Base-by-base conservation (phyloP, 2,797 vertebrate species). In the Eutrigla gurnardus region DNA sequence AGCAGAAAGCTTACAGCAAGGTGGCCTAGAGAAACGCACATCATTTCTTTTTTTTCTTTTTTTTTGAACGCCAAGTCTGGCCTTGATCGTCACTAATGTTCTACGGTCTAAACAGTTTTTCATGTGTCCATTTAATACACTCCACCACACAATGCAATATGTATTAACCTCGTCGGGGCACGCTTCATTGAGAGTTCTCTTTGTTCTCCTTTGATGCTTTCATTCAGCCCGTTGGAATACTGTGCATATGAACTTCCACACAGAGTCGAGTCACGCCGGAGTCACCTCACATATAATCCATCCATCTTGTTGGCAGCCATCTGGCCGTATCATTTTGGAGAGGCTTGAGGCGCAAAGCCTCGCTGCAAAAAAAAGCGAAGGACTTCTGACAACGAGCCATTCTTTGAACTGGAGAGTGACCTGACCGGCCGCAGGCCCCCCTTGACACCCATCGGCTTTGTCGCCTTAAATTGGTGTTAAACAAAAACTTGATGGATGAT, bases 261-360 rank as follows among this genome's bases (percentile, higher is more conserved):
- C 89, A 76, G 87, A 90, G 89, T 85, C 88, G 86, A 94, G 90
- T 91, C 89, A 81, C 88, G 88, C 89, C 65, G 66, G 89, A 93
- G 90, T 92, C 91, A 89, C 89, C 87, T 90, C 86, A 91, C 91
- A 91, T 94, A 93, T 92, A 93, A 93, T 93, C 92, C 92, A 95
- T 95, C 92, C 92, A 93, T 94, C 93, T 95, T 94, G 87, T 91
- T 95, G 93, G 92, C 93, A 94, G 92, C 93, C 93, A 93, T 93
- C 93, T 94, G 93, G 92, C 80, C 64, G 62, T 82, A 89, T 93
- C 91, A 93, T 93, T 91, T 91, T 72, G 82, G 67, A 86, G 86
- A 82, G 82, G 81, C 79, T 25, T 67, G 78, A 83, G 79, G 78
- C 65, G 61, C 75, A 80, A 25, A 17, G 81, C 64, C 36, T 74